phyloP scores from a whole-genome alignment of 2,797 vertebrate species.

The Synanceia verrucosa region DNA sequence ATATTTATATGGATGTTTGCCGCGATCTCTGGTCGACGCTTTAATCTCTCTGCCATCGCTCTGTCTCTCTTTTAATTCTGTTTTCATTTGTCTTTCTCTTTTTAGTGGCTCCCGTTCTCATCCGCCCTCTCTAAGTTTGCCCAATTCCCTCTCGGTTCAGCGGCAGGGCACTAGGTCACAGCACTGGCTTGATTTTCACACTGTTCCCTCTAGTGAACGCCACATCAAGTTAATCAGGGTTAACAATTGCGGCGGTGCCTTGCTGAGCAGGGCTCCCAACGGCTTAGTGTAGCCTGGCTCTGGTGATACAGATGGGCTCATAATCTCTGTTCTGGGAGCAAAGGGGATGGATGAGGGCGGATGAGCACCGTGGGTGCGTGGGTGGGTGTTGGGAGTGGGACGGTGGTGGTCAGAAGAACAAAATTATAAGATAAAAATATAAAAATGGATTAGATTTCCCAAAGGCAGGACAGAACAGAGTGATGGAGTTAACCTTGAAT shows the following conservation, averaged over 20 bases:
- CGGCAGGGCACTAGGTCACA: conserved; percentile 82
- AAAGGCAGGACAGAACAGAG: background rate
- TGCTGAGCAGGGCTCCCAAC: conserved; percentile 75
- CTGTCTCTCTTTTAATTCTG: conserved; percentile 10
- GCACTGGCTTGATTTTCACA: conserved; percentile 84
- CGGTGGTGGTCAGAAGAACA: background rate
- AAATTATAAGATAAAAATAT: background rate
- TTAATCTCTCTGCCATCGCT: conserved; percentile 23
- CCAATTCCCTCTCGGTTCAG: conserved; percentile 79
- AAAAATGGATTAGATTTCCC: background rate
- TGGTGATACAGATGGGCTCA: conserved; percentile 78
- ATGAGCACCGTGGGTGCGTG: background rate
- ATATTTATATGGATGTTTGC: conserved; percentile 22
- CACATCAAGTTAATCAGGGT: conserved; percentile 88
- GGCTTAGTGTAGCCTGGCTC: conserved; percentile 73
- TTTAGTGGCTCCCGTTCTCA: conserved; percentile 34
- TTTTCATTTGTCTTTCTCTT: conserved; percentile 10
- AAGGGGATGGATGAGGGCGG: conserved; percentile 41
- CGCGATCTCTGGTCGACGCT: background rate
- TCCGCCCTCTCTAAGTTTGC: conserved; percentile 61
- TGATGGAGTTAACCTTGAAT: background rate
- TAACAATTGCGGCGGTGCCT: conserved; percentile 80
- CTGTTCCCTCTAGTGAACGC: conserved; percentile 75
- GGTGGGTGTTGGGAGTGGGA: background rate
- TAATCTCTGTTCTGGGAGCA: conserved; percentile 68